Percentiles rank a stretch among this genome's conserved stretches.
Evolutionary conservation across 2,113 vertebrate genomes (phyloP).

Genomic region (Rhinopomastus cyanomelas): DNA sequence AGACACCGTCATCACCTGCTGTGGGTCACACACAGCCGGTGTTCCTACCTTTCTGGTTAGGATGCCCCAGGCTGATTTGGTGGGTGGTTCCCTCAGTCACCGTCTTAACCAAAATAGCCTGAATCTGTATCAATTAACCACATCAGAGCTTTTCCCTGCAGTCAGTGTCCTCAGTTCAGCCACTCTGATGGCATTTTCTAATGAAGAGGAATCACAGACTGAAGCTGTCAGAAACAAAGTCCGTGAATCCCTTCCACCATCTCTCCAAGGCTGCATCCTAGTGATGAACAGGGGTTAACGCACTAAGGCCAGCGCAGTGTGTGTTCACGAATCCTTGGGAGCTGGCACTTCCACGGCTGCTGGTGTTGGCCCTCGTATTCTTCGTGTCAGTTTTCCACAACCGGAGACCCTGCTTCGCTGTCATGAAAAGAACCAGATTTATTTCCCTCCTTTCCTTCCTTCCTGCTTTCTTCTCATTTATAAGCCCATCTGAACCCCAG

Average conservation of each 20-base stretch:
- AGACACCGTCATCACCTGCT: background rate
- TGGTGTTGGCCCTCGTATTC: background rate
- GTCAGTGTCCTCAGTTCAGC: background rate
- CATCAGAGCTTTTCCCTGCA: background rate
- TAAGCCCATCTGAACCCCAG: background rate
- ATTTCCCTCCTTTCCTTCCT: background rate
- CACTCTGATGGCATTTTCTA: slow-evolving; percentile 7
- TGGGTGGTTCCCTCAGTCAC: background rate
- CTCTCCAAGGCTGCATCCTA: background rate
- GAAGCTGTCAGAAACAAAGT: background rate
- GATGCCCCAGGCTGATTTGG: background rate
- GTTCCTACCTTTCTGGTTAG: background rate
- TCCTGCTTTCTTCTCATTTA: background rate
- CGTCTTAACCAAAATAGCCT: background rate
- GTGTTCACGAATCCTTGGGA: background rate
- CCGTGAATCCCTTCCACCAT: background rate
- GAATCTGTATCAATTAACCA: background rate
- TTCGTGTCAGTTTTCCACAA: background rate
- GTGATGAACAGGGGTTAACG: background rate
- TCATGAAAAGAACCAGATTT: background rate
- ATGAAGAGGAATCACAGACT: background rate
- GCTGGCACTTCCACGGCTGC: background rate
- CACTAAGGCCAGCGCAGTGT: background rate
- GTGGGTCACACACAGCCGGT: background rate
- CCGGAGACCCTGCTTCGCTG: background rate